Evolutionary conservation across 2,113 vertebrate genomes (phyloP).

Genomic region (Chloroceryle aenea): DNA sequence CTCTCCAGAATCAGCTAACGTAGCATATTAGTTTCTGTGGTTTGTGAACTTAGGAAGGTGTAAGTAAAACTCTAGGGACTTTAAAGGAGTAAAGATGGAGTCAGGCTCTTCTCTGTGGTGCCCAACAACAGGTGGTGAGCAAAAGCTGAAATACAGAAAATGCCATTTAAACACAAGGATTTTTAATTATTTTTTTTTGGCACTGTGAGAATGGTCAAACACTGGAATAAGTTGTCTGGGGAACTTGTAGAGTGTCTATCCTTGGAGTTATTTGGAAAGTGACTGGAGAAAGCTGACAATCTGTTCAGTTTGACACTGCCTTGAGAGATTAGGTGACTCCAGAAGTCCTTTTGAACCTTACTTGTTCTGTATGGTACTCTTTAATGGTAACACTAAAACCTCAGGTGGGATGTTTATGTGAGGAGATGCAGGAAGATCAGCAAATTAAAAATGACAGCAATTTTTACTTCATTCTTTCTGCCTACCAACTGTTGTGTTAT

Average conservation of each 20-base stretch:
- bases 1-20: background rate
- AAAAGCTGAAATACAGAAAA: background rate
- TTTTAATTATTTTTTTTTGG: background rate
- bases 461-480: background rate
- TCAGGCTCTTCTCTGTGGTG: background rate
- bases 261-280: background rate
- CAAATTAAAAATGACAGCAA: background rate
- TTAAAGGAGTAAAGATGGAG: background rate
- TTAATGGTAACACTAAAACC: background rate
- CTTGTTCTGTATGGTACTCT: fast-evolving
- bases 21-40: background rate
- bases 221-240: background rate
- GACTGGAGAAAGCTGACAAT: background rate
- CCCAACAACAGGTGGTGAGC: background rate
- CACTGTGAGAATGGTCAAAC: background rate
- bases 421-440: background rate
- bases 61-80: background rate
- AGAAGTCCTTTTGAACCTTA: background rate
- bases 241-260: background rate
- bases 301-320: background rate
- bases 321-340: background rate
- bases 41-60: background rate
- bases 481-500: background rate
- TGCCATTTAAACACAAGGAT: background rate
- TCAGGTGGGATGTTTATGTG: background rate